A percentile compares a stretch with the other conserved stretches of the same genome.
These are phyloP conservation scores for Bucorvus abyssinicus DNA, from an alignment of 2,797 vertebrate species.

Conservation along the genomic window DNA sequence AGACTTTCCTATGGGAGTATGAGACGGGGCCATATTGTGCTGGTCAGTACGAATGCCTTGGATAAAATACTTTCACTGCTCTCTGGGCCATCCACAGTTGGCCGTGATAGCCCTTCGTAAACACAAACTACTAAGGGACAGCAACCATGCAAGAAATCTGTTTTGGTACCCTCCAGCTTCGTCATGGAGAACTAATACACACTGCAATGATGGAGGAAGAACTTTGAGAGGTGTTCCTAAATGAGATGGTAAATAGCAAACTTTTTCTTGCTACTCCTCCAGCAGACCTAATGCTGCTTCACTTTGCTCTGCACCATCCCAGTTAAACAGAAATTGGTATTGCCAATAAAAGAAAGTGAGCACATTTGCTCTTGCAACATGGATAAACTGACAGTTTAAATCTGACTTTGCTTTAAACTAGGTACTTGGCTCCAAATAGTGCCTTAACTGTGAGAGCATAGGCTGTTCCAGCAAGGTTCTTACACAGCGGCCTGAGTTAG, in stretches of 20 bases:
- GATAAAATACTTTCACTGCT: background rate
- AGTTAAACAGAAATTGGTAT: background rate
- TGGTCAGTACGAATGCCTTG: background rate
- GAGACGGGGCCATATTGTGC: background rate
- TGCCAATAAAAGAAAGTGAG: background rate
- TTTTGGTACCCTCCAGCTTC: background rate
- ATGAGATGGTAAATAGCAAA: background rate
- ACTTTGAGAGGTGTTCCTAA: background rate
- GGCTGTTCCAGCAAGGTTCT: background rate
- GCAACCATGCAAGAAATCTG: background rate
- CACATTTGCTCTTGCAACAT: background rate
- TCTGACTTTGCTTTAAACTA: background rate
- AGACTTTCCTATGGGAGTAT: background rate
- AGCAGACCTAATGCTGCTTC: background rate
- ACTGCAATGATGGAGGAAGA: background rate
- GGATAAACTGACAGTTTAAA: background rate
- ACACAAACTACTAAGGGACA: background rate
- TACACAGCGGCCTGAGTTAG: background rate
- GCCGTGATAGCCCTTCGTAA: background rate
- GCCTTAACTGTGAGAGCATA: background rate
- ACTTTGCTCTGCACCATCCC: background rate
- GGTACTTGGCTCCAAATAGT: background rate
- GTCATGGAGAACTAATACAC: background rate
- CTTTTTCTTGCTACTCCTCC: background rate
- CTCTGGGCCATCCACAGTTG: background rate